Base-by-base conservation (phyloP, 2,888 invertebrate genomes). In the Cheilosia grossa region DNA sequence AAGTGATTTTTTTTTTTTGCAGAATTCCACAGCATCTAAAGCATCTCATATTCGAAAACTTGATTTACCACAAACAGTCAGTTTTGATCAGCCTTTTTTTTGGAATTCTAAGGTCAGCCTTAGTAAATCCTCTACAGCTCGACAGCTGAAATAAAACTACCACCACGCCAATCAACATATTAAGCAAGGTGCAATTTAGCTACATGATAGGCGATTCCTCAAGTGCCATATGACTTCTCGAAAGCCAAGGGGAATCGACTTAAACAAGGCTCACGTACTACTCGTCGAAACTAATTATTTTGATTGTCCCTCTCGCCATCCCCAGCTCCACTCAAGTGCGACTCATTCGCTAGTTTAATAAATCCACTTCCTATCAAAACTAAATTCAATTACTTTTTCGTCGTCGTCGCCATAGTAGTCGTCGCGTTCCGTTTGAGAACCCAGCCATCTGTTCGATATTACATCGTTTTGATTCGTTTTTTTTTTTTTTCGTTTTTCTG, bases 381-480 rank as follows among this genome's bases (percentile, higher is more conserved):
- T 77, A 81, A 81, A 81, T 85, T 85, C 75, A 85, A 85, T 85
- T 85, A 81, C 64, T 33, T 54, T 51, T 70, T 67, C 42, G 56
- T 77, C 59, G 24, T 47, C 42, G 56, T 77, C 59, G 24, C 40
- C 19, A 15, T 70, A 24, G 33, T 64, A 67, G 54, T 69, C 44
- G 49, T 79, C 74, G 72, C 56, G 75, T 85, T 85, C 72, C 85
- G 63, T 81, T 85, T 85, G 85, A 81, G 85, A 85, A 85, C 72
- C 66, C 66, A 47, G 67, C 81, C 85, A 85, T 81, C 85, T 85
- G 85, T 40, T 72, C 54, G 53, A 61, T 42, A 81, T 67, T 44
- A 79, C 74, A 64, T 69, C 74, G 58, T 70, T 83, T 81, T 81
- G 74, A 61, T 72, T 85, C 64, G 33, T 58, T 33, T 69, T 19